phyloP scores from a whole-genome alignment of 2,797 vertebrate species.

The Spinibarbus caldwelli region DNA sequence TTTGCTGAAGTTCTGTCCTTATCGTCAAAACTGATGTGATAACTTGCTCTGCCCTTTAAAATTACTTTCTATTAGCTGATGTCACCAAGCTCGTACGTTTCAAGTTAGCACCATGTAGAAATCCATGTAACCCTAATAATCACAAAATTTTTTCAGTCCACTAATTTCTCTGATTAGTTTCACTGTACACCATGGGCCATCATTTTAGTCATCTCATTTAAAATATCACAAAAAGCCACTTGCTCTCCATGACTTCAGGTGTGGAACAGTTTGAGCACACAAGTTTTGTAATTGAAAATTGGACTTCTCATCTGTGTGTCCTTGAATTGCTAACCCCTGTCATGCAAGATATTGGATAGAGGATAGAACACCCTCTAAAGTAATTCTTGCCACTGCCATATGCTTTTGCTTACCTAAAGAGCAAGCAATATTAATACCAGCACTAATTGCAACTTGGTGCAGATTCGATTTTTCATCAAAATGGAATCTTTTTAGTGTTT shows the following conservation, averaged over 20 bases:
- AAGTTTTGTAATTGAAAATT: not conserved
- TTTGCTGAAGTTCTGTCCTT: not conserved
- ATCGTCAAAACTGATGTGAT: not conserved
- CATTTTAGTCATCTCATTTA: slow-evolving; percentile 13
- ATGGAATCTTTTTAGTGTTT: not conserved
- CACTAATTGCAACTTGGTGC: not conserved
- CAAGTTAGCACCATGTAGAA: not conserved
- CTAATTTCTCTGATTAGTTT: not conserved
- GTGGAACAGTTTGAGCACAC: not conserved
- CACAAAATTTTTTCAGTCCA: not conserved
- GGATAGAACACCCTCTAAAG: slow-evolving; percentile 7
- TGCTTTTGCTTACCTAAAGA: slow-evolving; percentile 20
- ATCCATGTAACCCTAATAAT: not conserved
- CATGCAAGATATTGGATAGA: slow-evolving; percentile 13
- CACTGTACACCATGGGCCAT: not conserved
- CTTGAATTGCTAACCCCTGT: slow-evolving; percentile 16
- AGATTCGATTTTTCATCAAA: not conserved
- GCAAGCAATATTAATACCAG: not conserved
- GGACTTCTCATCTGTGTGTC: slow-evolving; percentile 10
- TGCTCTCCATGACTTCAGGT: not conserved
- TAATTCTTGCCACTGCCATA: not conserved
- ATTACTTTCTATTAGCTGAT: not conserved
- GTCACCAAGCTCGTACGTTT: not conserved
- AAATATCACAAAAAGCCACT: not conserved
- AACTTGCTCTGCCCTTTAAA: not conserved